Evolutionary conservation across 2,113 vertebrate species (phyloP), one percentile per base, ranked within the genome.

Genomic region (Tragulus kanchil): DNA sequence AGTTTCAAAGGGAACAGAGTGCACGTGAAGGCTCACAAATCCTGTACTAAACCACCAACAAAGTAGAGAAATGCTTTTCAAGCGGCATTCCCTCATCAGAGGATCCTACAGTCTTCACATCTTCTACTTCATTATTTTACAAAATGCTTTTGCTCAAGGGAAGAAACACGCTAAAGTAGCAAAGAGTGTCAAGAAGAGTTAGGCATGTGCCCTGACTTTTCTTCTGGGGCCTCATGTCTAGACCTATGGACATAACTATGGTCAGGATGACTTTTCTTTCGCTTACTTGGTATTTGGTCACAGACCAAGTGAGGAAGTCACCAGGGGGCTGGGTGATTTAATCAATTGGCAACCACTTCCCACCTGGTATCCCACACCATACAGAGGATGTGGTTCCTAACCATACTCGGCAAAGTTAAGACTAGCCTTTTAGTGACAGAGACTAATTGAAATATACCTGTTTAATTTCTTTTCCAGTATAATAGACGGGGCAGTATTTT

Each of bases 1-100:
- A 26, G 48, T 62, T 93, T 93, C 92, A 85, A 85, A 94, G 73
- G 67, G 59, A 95, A 59, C 2, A 9, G 50, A 85, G 54, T 12
- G 25, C 28, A 5, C 3, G 26, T 12, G 21, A 93, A 89, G n/a
- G 15, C 71, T n/a, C 48, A 84, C 75, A 61, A 71, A 56, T 7
- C 84, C 90, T 8, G 15, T 3, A 65, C 61, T 61, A 16, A 50
- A 36, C 17, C 11, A 77, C 42, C 36, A 25, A n/a, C 15, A 16
- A 14, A 25, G 62, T 2, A 9, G 67, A 86, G 65, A 61, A 64
- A 48, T 7, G 64, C 69, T 54, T 82, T 69, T 45, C 48, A 71
- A 71, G 67, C 50, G 12, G 10, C 50, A 5, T 4, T 25, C 56
- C 89, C n/a, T 75, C 64, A 42, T 25, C 31, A 48, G 0, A 58